Conservation (phyloP, 2,888 invertebrate species). For the Agapostemon virescens region DNA sequence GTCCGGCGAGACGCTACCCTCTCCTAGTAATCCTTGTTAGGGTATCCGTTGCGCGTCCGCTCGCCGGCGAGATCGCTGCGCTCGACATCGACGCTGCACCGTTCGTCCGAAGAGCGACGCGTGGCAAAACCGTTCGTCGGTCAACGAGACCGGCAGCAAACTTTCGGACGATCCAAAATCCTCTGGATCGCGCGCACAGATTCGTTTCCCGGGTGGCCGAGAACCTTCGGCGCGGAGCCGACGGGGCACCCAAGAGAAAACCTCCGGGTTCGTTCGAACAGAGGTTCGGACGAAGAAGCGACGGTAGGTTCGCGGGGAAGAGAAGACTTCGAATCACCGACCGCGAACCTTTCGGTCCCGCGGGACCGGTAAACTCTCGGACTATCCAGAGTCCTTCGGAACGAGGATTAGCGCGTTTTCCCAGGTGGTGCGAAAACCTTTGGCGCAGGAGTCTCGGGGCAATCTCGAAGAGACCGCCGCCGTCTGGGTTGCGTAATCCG, state of each 20-base stretch:
- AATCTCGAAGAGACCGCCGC: neutral
- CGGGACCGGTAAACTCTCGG: too few species aligned
- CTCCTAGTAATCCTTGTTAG: neutral
- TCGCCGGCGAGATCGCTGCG: neutral
- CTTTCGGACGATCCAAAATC: neutral
- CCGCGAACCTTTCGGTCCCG: too few species aligned
- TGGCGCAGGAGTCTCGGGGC: neutral
- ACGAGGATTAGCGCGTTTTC: too few species aligned
- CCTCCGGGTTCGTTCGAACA: too few species aligned
- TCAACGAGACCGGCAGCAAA: neutral
- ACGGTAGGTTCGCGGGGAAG: too few species aligned
- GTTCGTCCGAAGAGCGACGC: neutral
- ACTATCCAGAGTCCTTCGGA: too few species aligned
- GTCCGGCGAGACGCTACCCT: neutral
- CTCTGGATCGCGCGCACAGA: neutral
- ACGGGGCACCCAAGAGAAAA: too few species aligned
- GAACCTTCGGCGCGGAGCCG: neutral
- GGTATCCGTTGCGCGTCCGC: neutral
- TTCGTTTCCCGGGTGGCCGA: neutral
- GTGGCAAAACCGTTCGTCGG: neutral
- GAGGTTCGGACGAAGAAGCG: too few species aligned
- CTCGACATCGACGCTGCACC: neutral
- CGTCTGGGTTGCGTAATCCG: conserved; percentile 11
- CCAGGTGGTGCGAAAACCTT: too few species aligned
- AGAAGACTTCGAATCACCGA: too few species aligned